A percentile compares a stretch with the other conserved stretches of the same genome.
Evolutionary conservation across 2,888 invertebrate species (phyloP).

Genomic region (Graphium colonna): DNA sequence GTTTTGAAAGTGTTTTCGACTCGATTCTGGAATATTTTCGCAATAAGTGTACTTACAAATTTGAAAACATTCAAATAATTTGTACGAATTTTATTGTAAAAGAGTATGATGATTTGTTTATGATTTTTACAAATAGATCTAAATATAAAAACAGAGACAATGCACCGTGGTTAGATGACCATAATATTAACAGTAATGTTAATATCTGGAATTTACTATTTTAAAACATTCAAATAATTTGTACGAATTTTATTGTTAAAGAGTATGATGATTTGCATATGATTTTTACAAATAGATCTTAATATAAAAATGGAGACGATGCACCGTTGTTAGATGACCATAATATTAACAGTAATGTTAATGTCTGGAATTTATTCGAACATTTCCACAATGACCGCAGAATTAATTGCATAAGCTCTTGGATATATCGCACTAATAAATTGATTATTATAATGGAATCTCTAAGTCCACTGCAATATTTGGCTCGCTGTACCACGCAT

Average conservation of each 20-base stretch:
- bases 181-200: background rate
- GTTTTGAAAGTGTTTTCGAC: background rate
- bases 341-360: background rate
- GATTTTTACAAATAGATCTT: background rate
- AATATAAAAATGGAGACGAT: background rate
- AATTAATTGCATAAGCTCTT: background rate
- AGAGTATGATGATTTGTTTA: background rate
- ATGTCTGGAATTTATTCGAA: background rate
- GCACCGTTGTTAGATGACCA: background rate
- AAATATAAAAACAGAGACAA: background rate
- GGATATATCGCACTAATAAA: background rate
- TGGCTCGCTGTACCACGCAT: background rate
- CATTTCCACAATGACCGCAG: background rate
- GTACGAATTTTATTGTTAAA: constrained; percentile 1
- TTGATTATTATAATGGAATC: no score
- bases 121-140: background rate
- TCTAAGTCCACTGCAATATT: background rate
- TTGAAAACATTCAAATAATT: background rate
- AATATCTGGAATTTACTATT: background rate
- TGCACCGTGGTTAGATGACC: background rate
- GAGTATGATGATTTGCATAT: background rate
- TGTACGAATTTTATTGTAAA: constrained; percentile 2
- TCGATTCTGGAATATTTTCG: background rate
- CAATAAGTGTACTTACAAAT: background rate
- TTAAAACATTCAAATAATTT: no score